A percentile compares a stretch with the other conserved stretches of the same genome.
Conservation (phyloP, 2,888 invertebrate species). For the Molorchus minor region DNA sequence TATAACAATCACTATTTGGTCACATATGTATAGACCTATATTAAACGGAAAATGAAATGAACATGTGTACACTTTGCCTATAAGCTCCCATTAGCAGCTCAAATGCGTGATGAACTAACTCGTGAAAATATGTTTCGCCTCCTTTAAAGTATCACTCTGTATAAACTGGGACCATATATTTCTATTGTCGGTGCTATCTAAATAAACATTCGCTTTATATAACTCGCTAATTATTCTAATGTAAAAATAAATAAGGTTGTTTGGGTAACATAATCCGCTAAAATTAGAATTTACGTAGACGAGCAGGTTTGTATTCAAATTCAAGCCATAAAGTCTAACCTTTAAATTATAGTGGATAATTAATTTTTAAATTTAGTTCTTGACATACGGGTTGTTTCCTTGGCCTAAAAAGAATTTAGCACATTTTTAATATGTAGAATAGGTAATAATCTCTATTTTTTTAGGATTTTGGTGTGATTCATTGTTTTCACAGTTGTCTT, state of each 20-base stretch:
- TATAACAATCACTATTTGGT: too few relatives aligned
- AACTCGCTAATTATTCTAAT: slow-evolving; percentile 6
- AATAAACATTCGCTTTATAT: slow-evolving; percentile 12
- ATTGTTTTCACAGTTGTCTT: too few relatives aligned
- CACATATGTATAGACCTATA: not conserved
- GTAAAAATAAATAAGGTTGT: slow-evolving; percentile 18
- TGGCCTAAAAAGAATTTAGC: slow-evolving; percentile 7
- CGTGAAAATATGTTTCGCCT: not conserved
- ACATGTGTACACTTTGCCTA: not conserved
- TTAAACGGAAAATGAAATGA: not conserved
- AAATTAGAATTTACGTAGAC: slow-evolving; percentile 8
- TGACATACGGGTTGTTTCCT: slow-evolving; percentile 1
- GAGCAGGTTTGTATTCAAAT: not conserved
- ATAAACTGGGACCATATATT: not conserved
- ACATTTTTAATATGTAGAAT: not conserved
- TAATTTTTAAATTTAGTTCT: not conserved
- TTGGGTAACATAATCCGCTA: slow-evolving; percentile 7
- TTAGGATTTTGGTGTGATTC: too few relatives aligned
- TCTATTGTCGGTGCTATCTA: not conserved
- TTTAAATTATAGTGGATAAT: not conserved
- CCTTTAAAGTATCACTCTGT: not conserved
- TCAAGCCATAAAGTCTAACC: slow-evolving; percentile 1
- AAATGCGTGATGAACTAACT: not conserved
- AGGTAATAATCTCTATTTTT: too few relatives aligned
- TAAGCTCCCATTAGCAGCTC: not conserved